A percentile compares a stretch with the other conserved stretches of the same genome.
These are phyloP conservation scores for Drosophila prostipennis DNA, from an alignment of 2,888 invertebrate species.

Conservation along the genomic window DNA sequence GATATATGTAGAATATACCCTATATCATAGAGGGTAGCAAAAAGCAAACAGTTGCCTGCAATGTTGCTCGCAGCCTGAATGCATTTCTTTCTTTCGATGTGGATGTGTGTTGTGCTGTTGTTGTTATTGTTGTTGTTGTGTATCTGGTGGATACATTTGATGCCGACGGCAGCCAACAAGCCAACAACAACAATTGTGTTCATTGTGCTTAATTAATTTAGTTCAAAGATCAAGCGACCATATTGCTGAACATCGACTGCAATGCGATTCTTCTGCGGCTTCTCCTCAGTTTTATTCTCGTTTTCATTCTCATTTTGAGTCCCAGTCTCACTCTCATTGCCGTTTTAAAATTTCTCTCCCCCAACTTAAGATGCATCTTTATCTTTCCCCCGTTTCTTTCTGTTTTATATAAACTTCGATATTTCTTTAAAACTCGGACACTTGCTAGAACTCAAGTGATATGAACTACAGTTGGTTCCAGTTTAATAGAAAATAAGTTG, in stretches of 20 bases:
- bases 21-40: slow-evolving; percentile 6
- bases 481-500: background rate
- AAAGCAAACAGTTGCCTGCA: slow-evolving; percentile 2
- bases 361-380: slow-evolving; percentile 7
- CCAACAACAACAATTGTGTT: slow-evolving; percentile 82
- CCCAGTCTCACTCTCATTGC: slow-evolving; percentile 3
- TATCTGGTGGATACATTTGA: slow-evolving; percentile 50
- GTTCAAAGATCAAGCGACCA: slow-evolving; percentile 83
- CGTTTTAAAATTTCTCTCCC: background rate
- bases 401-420: slow-evolving; percentile 20
- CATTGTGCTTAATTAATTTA: slow-evolving; percentile 84
- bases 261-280: slow-evolving; percentile 61
- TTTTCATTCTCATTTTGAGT: slow-evolving; percentile 8
- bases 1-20: too few relatives aligned
- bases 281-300: background rate
- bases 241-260: slow-evolving; percentile 55
- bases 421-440: background rate
- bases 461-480: background rate
- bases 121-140: slow-evolving; percentile 13
- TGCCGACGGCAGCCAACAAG: slow-evolving; percentile 26
- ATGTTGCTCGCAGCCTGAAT: slow-evolving; percentile 38
- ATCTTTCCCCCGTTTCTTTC: background rate
- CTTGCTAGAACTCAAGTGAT: background rate
- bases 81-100: slow-evolving; percentile 33
- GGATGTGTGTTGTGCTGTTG: background rate